Evolutionary conservation across 37 sponge, comb jelly and placozoan species (phyloP).

Genomic region (Diacarnus erythraeanus): DNA sequence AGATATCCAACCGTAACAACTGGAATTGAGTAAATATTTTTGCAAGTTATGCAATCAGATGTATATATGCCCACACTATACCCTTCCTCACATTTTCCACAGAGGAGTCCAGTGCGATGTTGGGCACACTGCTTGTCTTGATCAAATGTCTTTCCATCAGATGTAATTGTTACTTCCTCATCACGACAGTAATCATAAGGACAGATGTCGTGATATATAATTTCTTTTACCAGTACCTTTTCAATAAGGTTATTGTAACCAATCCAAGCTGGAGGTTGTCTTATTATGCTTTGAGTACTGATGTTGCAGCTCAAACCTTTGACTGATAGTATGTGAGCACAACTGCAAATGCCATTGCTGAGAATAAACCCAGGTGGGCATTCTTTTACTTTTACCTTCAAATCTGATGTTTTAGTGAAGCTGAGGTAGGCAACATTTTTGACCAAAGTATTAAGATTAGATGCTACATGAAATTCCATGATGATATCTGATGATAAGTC

Average conservation of each 20-base stretch:
- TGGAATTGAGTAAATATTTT: neutral
- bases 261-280: neutral
- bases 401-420: neutral
- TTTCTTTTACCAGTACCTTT: too few species aligned
- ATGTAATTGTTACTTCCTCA: neutral
- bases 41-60: neutral
- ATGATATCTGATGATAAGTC: neutral
- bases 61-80: neutral
- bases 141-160: neutral
- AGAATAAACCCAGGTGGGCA: neutral
- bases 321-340: neutral
- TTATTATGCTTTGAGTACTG: neutral
- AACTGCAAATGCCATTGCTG: neutral
- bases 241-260: neutral
- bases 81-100: neutral
- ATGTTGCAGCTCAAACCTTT: neutral
- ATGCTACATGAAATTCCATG: too few species aligned
- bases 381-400: too few species aligned
- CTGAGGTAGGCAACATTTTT: neutral
- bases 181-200: neutral
- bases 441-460: too few species aligned
- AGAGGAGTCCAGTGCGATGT: neutral
- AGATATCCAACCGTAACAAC: neutral
- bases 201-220: neutral
- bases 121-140: neutral